Evolutionary conservation across 2,113 vertebrate species (phyloP), one percentile per base, ranked within the genome.

Genomic region (Channa argus): DNA sequence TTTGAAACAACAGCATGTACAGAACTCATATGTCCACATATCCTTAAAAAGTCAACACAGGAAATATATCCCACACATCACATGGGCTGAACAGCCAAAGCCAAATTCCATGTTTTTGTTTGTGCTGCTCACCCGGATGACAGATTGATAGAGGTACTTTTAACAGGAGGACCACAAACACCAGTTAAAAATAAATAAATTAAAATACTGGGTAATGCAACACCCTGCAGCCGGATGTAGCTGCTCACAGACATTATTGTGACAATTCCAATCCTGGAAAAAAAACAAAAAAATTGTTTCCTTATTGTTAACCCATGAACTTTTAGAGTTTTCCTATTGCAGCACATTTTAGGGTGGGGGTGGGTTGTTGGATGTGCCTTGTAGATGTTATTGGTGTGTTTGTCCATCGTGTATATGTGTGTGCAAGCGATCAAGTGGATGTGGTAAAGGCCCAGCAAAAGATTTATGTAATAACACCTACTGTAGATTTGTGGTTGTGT

Each of bases 391-490:
- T 24, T 24, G 24, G 24, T 10, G 5, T 36, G 33, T 60, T 0
- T 56, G 37, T 77, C 51, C 5, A 34, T 41, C 5, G 2, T 44
- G 3, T 45, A 6, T 39, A 1, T 41, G 10, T 61, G 60, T 49
- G 49, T 11, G 51, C 5, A 39, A 6, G n/a, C 3, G 3, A 54
- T 15, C 4, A 10, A 14, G 41, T 63, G 59, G 33, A 24, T 60
- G 14, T 71, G 51, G 8, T 65, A 13, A 58, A 74, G 53, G 60
- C 13, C 13, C 5, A 49, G 44, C 0, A 15, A 45, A 77, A 69
- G 63, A 82, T 64, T 85, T 85, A 84, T 88, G 75, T 71, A 84
- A 78, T 58, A 77, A 52, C 49, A 81, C 77, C 74, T 72, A 24
- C 69, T 69, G 82, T 53, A 60, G 7, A 14, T 46, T 72, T 87